These are phyloP conservation scores for Diploscapter pachys DNA, from an alignment of 1,140 invertebrate species.

Conservation along the genomic window DNA sequence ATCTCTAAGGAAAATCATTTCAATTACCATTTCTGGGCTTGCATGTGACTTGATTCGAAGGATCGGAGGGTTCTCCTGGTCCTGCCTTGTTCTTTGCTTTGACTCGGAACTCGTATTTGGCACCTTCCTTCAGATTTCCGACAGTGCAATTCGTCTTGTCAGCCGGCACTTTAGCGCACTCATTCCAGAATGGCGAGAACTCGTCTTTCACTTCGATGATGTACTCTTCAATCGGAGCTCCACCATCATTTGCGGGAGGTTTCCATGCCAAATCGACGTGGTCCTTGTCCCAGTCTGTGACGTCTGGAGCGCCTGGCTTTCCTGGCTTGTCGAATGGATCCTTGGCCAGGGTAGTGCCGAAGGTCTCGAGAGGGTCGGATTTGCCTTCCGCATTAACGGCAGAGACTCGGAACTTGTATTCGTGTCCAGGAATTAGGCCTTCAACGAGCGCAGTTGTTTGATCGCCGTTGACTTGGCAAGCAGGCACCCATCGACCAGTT, in stretches of 20 bases:
- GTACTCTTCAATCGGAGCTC: constrained; percentile 86
- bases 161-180: constrained; percentile 78
- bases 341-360: constrained; percentile 90
- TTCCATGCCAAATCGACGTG: constrained; percentile 87
- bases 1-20: background rate
- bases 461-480: constrained; percentile 47
- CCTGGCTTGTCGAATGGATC: constrained; percentile 88
- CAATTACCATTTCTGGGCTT: constrained; percentile 75
- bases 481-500: constrained; percentile 56
- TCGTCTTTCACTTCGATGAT: constrained; percentile 94
- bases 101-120: constrained; percentile 84
- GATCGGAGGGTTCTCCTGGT: constrained; percentile 73
- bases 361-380: constrained; percentile 88
- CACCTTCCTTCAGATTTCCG: constrained; percentile 81
- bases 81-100: constrained; percentile 86
- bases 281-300: constrained; percentile 83
- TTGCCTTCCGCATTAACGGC: constrained; percentile 98
- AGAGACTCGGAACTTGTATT: constrained; percentile 95
- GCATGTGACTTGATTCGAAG: constrained; percentile 75
- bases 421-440: constrained; percentile 69
- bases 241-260: constrained; percentile 76
- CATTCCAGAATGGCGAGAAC: constrained; percentile 85
- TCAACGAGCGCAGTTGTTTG: constrained; percentile 54
- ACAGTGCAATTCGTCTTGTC: constrained; percentile 76
- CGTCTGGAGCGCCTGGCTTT: constrained; percentile 80